These are phyloP conservation scores for Pomacea canaliculata DNA, from an alignment of 2,888 invertebrate genomes.

Conservation along the genomic window DNA sequence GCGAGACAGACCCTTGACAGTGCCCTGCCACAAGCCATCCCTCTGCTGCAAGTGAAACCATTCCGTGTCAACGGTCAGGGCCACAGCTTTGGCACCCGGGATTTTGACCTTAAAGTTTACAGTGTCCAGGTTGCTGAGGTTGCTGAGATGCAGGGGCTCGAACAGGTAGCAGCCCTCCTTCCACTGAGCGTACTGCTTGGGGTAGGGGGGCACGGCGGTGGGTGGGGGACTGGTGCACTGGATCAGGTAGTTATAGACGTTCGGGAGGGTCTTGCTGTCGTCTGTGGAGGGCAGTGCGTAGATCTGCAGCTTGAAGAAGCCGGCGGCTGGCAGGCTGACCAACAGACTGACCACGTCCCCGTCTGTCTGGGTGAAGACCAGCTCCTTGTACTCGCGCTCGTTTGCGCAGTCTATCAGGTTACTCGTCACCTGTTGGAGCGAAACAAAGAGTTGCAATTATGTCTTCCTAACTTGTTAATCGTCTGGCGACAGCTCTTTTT, in stretches of 20 bases:
- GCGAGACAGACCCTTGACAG: slow-evolving; percentile 47
- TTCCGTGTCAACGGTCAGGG: slow-evolving; percentile 64
- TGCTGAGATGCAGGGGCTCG: slow-evolving; percentile 54
- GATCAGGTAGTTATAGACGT: slow-evolving; percentile 68
- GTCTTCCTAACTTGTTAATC: too few species aligned
- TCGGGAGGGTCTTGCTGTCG: slow-evolving; percentile 65
- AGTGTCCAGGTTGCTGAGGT: slow-evolving; percentile 45
- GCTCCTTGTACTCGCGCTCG: slow-evolving; percentile 44
- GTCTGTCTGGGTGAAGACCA: slow-evolving; percentile 53
- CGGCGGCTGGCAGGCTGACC: slow-evolving; percentile 55
- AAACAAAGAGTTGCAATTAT: neutral
- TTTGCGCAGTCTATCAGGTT: slow-evolving; percentile 47
- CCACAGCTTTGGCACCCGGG: slow-evolving; percentile 64
- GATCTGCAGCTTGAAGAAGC: slow-evolving; percentile 67
- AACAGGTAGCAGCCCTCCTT: slow-evolving; percentile 67
- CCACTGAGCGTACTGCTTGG: slow-evolving; percentile 70
- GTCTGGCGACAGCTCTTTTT: too few species aligned
- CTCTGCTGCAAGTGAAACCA: slow-evolving; percentile 66
- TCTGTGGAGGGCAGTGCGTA: slow-evolving; percentile 64
- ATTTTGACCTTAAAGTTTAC: slow-evolving; percentile 57
- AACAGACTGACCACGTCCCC: slow-evolving; percentile 43
- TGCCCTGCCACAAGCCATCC: slow-evolving; percentile 58
- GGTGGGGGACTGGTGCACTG: slow-evolving; percentile 40
- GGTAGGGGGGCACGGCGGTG: slow-evolving; percentile 58
- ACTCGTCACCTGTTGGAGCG: slow-evolving; percentile 51